A percentile compares a stretch with the other conserved stretches of the same genome.
Evolutionary conservation across 1,140 invertebrate species (phyloP).

Genomic region (Gonatopus flavifemur): DNA sequence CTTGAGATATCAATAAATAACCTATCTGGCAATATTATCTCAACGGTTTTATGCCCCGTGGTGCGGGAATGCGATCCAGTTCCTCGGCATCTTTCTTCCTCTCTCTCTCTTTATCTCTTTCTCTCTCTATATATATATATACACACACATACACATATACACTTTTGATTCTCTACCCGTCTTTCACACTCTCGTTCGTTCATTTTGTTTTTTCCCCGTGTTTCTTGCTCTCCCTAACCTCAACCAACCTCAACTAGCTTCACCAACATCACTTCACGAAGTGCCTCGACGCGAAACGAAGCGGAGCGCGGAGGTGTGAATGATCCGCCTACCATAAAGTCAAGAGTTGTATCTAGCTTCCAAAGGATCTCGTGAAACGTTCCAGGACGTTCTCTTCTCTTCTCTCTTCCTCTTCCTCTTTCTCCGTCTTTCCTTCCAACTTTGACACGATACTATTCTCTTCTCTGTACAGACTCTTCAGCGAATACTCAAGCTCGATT

Average conservation of each 20-base stretch:
- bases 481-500: not conserved
- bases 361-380: slow-evolving; percentile 3
- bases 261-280: slow-evolving; percentile 9
- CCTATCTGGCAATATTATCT: slow-evolving; percentile 52
- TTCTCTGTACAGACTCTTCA: not conserved
- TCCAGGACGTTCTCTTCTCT: not conserved
- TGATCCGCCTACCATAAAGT: slow-evolving; percentile 41
- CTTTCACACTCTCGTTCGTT: no score
- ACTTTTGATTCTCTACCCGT: no score
- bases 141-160: not conserved
- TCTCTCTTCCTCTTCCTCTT: not conserved
- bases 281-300: no score
- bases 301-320: slow-evolving; percentile 40
- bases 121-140: no score
- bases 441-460: not conserved
- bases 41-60: slow-evolving; percentile 38
- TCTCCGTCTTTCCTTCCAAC: not conserved
- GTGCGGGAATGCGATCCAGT: slow-evolving; percentile 44
- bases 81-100: slow-evolving; percentile 26
- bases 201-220: no score
- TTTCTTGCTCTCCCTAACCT: no score
- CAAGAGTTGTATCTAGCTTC: slow-evolving; percentile 24
- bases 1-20: slow-evolving; percentile 49
- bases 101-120: not conserved
- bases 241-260: slow-evolving; percentile 20